Base-by-base conservation (phyloP, 2,113 vertebrate species). In the Pachypanchax playfairii region DNA sequence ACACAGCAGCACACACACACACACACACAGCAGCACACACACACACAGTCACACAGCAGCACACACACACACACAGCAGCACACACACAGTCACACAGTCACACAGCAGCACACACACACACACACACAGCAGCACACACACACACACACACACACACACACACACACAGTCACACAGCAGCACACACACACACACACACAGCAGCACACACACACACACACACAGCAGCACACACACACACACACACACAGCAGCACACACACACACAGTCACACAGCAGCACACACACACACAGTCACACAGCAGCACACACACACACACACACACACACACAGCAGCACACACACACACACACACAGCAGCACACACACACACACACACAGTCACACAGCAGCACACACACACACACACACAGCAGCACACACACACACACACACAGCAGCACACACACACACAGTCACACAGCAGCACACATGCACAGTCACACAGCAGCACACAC, bases 221-320 rank as follows among this genome's bases (percentile, higher is more conserved):
- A 41, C 48, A 59, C 63, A 69, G 59, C 56, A 73, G 75, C 76
- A 70, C 81, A 78, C 90, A 88, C 85, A 71, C 44, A 11, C 35
- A 69, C 79, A n/a, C n/a, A n/a, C n/a, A n/a, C n/a, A n/a, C n/a
- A n/a, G n/a, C n/a, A n/a, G n/a, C n/a, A n/a, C n/a, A n/a, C n/a
- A 61, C 11, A 38, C 57, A 57, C 56, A 31, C 70, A 49, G 57
- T n/a, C 58, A 41, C 48, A 59, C 63, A 69, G 59, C 56, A 73
- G 75, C 76, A 70, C 81, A 78, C 90, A 88, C 85, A 71, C 44
- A 11, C 35, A 69, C 79, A 87, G 76, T n/a, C n/a, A n/a, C n/a
- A n/a, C n/a, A n/a, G n/a, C n/a, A n/a, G n/a, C n/a, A n/a, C n/a
- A n/a, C n/a, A n/a, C n/a, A n/a, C n/a, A n/a, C n/a, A 61, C 11